Base-by-base conservation (phyloP, 64 coral and sea anemone genomes). In the Hydrozoanthus tunicans region DNA sequence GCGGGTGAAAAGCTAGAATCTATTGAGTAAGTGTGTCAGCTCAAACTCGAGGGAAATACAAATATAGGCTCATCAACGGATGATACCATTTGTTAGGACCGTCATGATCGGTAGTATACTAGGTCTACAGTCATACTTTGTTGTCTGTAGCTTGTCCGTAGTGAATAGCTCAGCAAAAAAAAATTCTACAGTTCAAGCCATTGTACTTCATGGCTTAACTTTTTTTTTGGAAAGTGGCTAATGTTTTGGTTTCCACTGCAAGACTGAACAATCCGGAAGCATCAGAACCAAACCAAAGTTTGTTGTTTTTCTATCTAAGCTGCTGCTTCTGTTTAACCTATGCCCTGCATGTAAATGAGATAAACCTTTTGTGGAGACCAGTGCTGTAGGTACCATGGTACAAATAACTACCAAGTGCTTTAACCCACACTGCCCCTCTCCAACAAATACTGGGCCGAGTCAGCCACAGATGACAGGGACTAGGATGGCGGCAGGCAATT, bases 391-490 rank as follows among this genome's bases (percentile, higher is more conserved):
- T 17, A 90, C 73, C n/a, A 75, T 90, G 58, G 59, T 90, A 55
- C 23, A 86, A 53, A 63, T 86, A 64, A 86, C 26, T 24, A 86
- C 63, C 66, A 62, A 86, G 53, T 86, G 82, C 17, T 59, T 54
- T 2, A 92, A 92, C 59, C 90, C 69, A 27, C 66, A 59, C 32
- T 84, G 90, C 58, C 79, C 64, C 25, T 14, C 43, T 32, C 79
- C 43, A 5, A 61, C 20, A 70, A 55, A 77, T 78, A 58, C 69
- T 12, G 86, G 91, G 91, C 62, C 79, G 25, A 92, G 91, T 86
- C 81, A 92, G 17, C 91, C 91, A 43, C 23, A 32, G 4, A 92
- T 92, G 70, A 53, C 64, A 58, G 85, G 85, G 67, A 89, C 85
- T 0, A 89, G 58, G 51, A 89, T 89, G 69, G 51, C 85, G 23